These are phyloP conservation scores for Galaxea fascicularis DNA, from an alignment of 92 coral and sea anemone genomes.

Conservation along the genomic window DNA sequence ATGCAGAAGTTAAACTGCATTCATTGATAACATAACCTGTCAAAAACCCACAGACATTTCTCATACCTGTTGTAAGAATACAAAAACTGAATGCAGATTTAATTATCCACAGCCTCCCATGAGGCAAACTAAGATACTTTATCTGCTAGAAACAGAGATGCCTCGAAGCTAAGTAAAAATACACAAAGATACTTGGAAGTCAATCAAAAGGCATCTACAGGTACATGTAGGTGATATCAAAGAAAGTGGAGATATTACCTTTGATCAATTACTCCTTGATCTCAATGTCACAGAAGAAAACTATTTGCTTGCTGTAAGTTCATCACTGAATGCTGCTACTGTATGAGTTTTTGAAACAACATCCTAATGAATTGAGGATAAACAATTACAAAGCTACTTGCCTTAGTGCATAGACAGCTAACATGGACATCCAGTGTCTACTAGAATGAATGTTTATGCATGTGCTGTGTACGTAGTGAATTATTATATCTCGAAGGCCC, in stretches of 20 bases:
- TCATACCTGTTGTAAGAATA: slow-evolving; percentile 63
- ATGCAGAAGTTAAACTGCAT: slow-evolving; percentile 28
- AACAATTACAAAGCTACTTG: too few relatives aligned
- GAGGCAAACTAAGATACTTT: slow-evolving; percentile 46
- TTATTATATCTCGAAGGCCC: background rate
- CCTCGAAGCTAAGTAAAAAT: background rate
- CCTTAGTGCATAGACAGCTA: too few relatives aligned
- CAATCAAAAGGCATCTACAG: slow-evolving; percentile 32
- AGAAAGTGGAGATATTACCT: slow-evolving; percentile 47
- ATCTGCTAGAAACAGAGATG: slow-evolving; percentile 49
- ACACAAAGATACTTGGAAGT: slow-evolving; percentile 55
- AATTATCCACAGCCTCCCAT: slow-evolving; percentile 56
- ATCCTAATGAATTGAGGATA: too few relatives aligned
- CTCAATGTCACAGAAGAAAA: too few relatives aligned
- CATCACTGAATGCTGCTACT: slow-evolving; percentile 15
- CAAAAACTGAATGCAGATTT: slow-evolving; percentile 33
- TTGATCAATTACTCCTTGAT: too few relatives aligned
- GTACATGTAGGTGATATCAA: slow-evolving; percentile 48
- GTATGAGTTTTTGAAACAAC: slow-evolving; percentile 56
- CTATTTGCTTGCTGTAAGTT: background rate
- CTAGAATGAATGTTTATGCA: too few relatives aligned
- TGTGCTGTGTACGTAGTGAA: background rate
- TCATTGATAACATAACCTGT: slow-evolving; percentile 65
- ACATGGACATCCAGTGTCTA: too few relatives aligned
- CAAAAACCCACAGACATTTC: slow-evolving; percentile 53